Evolutionary conservation across 2,797 vertebrate genomes (phyloP).

Genomic region (Pipistrellus nathusii): DNA sequence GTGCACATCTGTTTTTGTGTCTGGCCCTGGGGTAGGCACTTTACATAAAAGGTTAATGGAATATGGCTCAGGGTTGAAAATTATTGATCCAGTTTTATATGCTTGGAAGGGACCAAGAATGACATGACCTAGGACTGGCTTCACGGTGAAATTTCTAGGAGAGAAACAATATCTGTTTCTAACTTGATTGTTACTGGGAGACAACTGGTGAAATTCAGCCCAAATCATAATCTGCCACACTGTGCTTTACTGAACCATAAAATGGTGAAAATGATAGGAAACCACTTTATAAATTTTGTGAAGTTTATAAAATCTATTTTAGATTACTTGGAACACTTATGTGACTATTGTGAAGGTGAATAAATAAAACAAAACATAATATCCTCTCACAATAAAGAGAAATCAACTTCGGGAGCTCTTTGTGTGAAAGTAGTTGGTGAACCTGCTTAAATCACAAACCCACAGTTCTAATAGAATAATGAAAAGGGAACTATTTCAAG

Average conservation of each 20-base stretch:
- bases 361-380: constrained; percentile 43
- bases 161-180: constrained; percentile 9
- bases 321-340: neutral
- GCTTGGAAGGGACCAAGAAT: neutral
- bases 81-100: neutral
- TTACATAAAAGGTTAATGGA: neutral
- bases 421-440: neutral
- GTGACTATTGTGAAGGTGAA: constrained; percentile 41
- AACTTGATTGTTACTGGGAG: neutral
- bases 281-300: neutral
- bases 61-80: neutral
- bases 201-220: neutral
- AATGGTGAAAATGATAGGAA: neutral
- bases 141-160: neutral
- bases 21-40: neutral
- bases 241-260: constrained; percentile 9
- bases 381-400: constrained; percentile 36
- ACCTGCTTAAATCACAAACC: neutral
- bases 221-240: neutral
- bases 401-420: neutral
- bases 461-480: constrained; percentile 12
- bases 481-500: constrained; percentile 27
- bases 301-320: constrained; percentile 54
- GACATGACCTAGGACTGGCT: neutral
- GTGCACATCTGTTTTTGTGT: neutral